Evolutionary conservation across 2,113 vertebrate genomes (phyloP), one percentile per base, ranked within the genome.

Genomic region (Ellobius talpinus): DNA sequence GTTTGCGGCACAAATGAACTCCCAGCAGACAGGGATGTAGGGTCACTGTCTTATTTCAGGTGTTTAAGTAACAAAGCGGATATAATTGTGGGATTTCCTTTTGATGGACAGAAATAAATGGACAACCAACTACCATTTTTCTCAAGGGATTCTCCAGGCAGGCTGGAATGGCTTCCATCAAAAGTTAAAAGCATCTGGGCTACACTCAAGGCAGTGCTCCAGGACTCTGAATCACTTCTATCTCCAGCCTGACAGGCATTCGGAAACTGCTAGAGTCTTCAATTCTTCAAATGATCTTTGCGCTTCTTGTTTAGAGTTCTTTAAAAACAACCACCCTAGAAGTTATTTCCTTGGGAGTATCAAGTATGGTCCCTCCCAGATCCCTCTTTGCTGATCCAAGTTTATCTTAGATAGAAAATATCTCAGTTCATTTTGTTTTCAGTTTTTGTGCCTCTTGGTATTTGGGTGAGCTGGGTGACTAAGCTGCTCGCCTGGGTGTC

Each of bases 151-250:
- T 63, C 87, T 91, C 86, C 42, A 94, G 92, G 97, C 86, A 97
- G 65, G 74, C 50, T 70, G 36, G 93, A 93, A 96, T 24, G 66
- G 68, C n/a, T 65, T 92, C 96, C 89, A 97, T 95, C 77, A 97
- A 98, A 97, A 97, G 94, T 95, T 91, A 94, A 97, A 97, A 89
- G 77, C 93, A 65, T 86, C 68, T 61, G 91, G 90, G 87, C 87
- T 82, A 58, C 24, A 87, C 73, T 94, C 86, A 87, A 79, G 21
- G 55, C 73, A 91, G 61, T 39, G 74, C 84, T 96, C 87, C 77
- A 95, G 65, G 89, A 79, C 89, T 84, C 76, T 42, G 33, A 31
- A 42, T 61, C 50, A n/a, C 3, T 70, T 70, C 39, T 68, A 74
- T 36, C 93, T 84, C 42, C 33, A 95, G 73, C 23, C 77, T 81